Base-by-base conservation (phyloP, 2,888 invertebrate genomes). In the Dione juno region DNA sequence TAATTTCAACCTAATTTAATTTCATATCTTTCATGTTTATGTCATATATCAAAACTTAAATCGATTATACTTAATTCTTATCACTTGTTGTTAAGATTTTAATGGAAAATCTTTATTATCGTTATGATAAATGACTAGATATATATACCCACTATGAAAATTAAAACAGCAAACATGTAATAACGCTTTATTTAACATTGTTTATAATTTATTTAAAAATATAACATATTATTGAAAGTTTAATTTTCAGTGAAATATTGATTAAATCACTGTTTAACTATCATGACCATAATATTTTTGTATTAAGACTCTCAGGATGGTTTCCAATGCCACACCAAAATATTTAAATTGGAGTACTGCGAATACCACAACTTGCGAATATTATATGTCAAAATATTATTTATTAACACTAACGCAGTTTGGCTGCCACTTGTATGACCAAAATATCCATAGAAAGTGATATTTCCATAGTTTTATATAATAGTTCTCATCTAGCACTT, bases 61-160 rank as follows among this genome's bases (percentile, higher is more conserved):
- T 61, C 53, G 21, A 64, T 45, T 35, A 37, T 45, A 53, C 14
- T 41, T 57, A 43, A 54, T 54, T 69, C 40, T 63, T 64, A 54
- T 68, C 61, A 48, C 13, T 35, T 37, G 16, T 43, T 11, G 52
- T 63, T 67, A 21, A 35, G 37, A 63, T 58, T 57, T 57, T 19
- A 21, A 57, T 68, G 68, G 19, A 61, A 45, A 68, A 48, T 63
- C 63, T 63, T 63, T 54, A 37, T 54, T 64, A 50, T 41, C 61
- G 35, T 54, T 63, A 54, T 63, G 45, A 37, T 57, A 54, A 37
- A 28, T 41, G 28, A 21, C 64, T 64, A 64, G 40, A 52, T 64
- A 64, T 52, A 21, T 64, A 64, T 52, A 21, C 43, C 11, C 6
- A n/a, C 8, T 28, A 21, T 61, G 16, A 61, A 45, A 45, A 28